Percentiles rank a stretch among this genome's conserved stretches.
Evolutionary conservation across 64 coral and sea anemone genomes (phyloP).

Genomic region (Montipora capricornis): DNA sequence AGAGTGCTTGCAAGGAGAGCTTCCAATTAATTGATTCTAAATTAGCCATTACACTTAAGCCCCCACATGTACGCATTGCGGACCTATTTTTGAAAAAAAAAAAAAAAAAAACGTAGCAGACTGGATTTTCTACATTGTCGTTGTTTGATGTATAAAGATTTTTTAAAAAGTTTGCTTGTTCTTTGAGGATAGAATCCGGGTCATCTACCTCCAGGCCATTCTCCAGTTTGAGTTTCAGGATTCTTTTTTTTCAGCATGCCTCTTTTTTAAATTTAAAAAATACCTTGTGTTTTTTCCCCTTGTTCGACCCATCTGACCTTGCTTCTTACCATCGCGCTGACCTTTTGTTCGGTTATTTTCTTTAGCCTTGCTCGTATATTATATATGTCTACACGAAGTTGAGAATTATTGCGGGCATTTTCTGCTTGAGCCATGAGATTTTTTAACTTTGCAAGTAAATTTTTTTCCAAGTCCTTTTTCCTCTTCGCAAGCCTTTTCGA

Average conservation of each 20-base stretch:
- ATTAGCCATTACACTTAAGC: no score
- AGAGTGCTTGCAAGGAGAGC: no score
- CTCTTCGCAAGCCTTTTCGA: conserved; percentile 6
- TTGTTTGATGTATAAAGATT: no score
- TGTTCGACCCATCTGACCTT: conserved; percentile 8
- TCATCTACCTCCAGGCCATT: not conserved
- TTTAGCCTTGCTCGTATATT: not conserved
- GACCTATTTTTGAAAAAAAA: no score
- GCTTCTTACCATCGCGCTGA: conserved; percentile 1
- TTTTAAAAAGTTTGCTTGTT: no score
- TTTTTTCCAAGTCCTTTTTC: not conserved
- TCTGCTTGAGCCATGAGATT: not conserved
- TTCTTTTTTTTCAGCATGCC: not conserved
- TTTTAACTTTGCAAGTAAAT: not conserved
- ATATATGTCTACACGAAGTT: not conserved
- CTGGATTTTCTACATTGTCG: no score
- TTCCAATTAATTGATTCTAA: no score
- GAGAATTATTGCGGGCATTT: not conserved
- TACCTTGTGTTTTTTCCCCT: conserved; percentile 34
- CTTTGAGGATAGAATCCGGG: not conserved
- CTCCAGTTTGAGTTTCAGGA: not conserved
- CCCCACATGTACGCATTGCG: no score
- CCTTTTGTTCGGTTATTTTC: not conserved
- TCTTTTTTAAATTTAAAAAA: conserved; percentile 28
- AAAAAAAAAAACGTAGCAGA: no score